Conservation (phyloP, 2,888 invertebrate genomes). For the Noctua comes region DNA sequence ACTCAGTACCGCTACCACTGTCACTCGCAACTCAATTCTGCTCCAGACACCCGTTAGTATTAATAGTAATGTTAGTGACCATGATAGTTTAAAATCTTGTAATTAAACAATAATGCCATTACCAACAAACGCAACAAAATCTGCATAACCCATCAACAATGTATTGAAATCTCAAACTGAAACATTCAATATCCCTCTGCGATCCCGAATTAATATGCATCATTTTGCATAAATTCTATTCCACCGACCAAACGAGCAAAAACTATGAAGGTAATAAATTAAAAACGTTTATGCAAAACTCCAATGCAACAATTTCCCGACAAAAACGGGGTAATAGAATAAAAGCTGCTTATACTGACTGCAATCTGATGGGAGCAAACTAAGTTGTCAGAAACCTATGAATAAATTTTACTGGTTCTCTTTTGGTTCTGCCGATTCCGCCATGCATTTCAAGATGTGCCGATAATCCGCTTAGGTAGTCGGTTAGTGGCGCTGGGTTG, state of each 20-base stretch:
- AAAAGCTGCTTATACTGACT: constrained; percentile 26
- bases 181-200: constrained; percentile 4
- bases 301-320: constrained; percentile 27
- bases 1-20: too few species aligned
- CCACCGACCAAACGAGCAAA: constrained; percentile 26
- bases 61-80: too few species aligned
- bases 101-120: neutral
- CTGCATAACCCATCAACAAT: constrained; percentile 19
- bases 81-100: too few species aligned
- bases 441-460: constrained; percentile 68
- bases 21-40: too few species aligned
- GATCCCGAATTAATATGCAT: constrained; percentile 35
- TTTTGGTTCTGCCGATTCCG: constrained; percentile 58
- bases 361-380: constrained; percentile 50
- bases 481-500: constrained; percentile 15
- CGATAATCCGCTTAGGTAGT: constrained; percentile 64
- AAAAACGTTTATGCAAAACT: constrained; percentile 35
- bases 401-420: constrained; percentile 72
- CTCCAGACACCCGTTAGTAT: too few species aligned
- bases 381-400: constrained; percentile 69
- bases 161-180: constrained; percentile 21
- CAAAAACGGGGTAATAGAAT: constrained; percentile 28
- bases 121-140: neutral
- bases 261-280: constrained; percentile 31
- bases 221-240: constrained; percentile 44